Conservation (phyloP, 1,140 invertebrate genomes). For the Papilio polyxenes region DNA sequence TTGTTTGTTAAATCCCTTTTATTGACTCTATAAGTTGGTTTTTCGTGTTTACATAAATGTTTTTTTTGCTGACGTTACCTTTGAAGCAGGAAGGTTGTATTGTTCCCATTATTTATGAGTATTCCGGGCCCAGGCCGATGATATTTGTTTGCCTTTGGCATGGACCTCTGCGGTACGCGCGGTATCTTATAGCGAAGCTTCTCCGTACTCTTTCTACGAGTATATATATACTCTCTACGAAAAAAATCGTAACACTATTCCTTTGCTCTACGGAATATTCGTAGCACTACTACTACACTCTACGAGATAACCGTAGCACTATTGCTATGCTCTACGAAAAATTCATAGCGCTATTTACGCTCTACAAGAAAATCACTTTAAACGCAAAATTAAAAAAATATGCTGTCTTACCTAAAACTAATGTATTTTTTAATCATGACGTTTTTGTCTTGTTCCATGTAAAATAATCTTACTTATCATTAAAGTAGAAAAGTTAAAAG, state of each 20-base stretch:
- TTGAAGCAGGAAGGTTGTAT: conserved; percentile 40
- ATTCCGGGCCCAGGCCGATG: conserved; percentile 35
- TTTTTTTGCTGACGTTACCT: conserved; percentile 40
- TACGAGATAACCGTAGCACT: too few relatives aligned
- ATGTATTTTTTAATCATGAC: background rate
- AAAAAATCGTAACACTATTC: background rate
- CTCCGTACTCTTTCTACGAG: too few relatives aligned
- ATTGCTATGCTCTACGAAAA: too few relatives aligned
- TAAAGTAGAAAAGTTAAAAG: conserved; percentile 6
- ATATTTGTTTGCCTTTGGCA: conserved; percentile 48
- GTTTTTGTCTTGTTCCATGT: background rate
- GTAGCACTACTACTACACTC: background rate
- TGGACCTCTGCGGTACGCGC: conserved; percentile 26
- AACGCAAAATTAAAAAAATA: too few relatives aligned
- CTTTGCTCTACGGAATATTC: too few relatives aligned
- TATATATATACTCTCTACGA: background rate
- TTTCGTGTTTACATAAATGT: background rate
- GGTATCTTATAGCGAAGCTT: conserved; percentile 1
- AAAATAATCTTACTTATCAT: background rate
- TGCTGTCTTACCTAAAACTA: too few relatives aligned
- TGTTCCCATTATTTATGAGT: conserved; percentile 50
- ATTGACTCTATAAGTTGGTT: too few relatives aligned
- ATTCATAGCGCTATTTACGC: too few relatives aligned
- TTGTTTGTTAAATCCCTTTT: too few relatives aligned
- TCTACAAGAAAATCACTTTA: too few relatives aligned